Evolutionary conservation across 2,113 vertebrate genomes (phyloP), one percentile per base, ranked within the genome.

Genomic region (Barnardius zonarius): DNA sequence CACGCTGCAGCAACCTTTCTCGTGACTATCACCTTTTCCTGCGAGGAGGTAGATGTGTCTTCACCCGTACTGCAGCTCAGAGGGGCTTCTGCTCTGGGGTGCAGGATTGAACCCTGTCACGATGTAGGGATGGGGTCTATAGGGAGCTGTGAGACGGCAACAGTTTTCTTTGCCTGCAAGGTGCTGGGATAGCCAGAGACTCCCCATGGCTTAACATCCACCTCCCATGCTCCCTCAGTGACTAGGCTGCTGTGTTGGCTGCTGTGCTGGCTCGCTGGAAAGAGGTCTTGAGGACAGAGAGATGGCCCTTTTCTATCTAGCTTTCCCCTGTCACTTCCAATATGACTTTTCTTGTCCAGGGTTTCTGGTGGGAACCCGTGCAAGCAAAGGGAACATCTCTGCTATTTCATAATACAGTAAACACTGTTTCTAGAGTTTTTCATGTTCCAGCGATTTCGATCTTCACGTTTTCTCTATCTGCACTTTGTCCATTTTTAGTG

Each of bases 1-100:
- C 54, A 2, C 17, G 24, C 61, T 31, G 61, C 44, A 8, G 0
- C 24, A 43, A 19, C 52, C 1, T 25, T 43, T 30, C 48, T 10
- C 20, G 2, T 1, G 5, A 17, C 20, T 5, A 2, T 33, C 41
- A 1, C 12, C 48, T 78, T 46, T 13, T 37, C 31, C 74, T 18
- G 44, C 11, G 18, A 48, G 54, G 18, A 11, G 22, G 31, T 6
- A 20, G 46, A 37, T 0, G 0, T 35, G 16, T 16, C 52, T n/a
- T 49, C 6, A 4, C 9, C 39, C 1, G 2, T 5, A 3, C 43
- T 0, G 2, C 49, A 19, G 48, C 55, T 12, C 8, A 20, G 51
- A 1, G 9, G 49, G 14, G 10, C 27, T 69, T 51, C 30, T 35
- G 55, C 55, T 63, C n/a, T 1, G 10, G 31, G 54, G 28, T 57